phyloP scores from a whole-genome alignment of 2,797 vertebrate species.

The Coendou prehensilis region DNA sequence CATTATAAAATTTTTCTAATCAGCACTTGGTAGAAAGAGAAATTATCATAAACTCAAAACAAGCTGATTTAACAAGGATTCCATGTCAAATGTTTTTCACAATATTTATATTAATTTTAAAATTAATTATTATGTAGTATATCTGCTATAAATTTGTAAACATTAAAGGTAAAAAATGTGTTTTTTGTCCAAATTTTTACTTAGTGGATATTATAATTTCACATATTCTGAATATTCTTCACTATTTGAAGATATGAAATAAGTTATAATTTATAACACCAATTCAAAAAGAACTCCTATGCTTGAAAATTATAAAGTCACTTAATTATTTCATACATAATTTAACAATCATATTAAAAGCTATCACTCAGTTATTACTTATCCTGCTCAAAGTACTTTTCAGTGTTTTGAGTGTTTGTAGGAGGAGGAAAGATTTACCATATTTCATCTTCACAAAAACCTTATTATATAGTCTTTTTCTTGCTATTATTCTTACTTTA shows the following conservation, averaged over 20 bases:
- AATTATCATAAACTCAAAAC: conserved; percentile 59
- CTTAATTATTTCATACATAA: background rate
- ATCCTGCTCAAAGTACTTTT: background rate
- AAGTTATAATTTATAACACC: background rate
- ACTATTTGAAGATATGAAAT: background rate
- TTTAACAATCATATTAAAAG: conserved; percentile 24
- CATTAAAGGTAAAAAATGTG: background rate
- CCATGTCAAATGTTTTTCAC: background rate
- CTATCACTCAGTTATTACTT: background rate
- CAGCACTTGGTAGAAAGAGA: conserved; percentile 67
- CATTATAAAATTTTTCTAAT: conserved; percentile 62
- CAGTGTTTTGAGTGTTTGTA: background rate
- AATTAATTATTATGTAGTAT: background rate
- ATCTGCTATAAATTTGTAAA: conserved; percentile 2
- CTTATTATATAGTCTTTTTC: background rate
- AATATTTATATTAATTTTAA: background rate
- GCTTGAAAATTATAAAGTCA: background rate
- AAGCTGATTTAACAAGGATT: conserved; percentile 40
- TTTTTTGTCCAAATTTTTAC: background rate
- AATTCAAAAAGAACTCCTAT: background rate
- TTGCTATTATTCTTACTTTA: conserved; percentile 5
- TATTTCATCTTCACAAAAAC: background rate
- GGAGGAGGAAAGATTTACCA: background rate
- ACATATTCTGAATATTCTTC: background rate
- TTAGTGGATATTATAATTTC: conserved; percentile 43